Evolutionary conservation across 2,797 vertebrate genomes (phyloP), one percentile per base, ranked within the genome.

Genomic region (Rallus crepitans): DNA sequence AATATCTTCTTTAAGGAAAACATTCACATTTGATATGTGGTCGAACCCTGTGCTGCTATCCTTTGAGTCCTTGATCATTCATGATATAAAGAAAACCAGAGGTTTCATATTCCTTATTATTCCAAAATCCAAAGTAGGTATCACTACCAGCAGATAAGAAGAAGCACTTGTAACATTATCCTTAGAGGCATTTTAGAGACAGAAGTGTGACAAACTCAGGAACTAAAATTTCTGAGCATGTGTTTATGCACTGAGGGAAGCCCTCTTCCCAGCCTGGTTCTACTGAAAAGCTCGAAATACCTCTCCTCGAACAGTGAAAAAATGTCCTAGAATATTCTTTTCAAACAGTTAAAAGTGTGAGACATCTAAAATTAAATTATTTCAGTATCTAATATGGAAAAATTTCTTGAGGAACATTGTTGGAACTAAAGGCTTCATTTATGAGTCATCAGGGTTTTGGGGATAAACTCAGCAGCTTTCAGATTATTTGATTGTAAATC

Each of bases 61-160:
- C 24, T 69, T 33, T 70, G 16, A 33, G 12, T 75, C 78, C 88
- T 72, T 55, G 23, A n/a, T 15, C 28, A 35, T 69, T 45, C 50
- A 53, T n/a, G 45, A 47, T 70, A 23, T 48, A 33, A 82, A 56
- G 39, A 71, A 39, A 21, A 18, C 9, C 21, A 61, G 13, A 69
- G 85, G 47, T 15, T 50, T 84, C 64, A 45, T 40, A 65, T 85
- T 66, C 37, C 24, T 95, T 91, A 55, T 20, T 87, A 79, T 60
- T 90, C 42, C n/a, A 89, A 76, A 91, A 84, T 93, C 83, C 45
- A 73, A 93, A 79, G 61, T 87, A 92, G 65, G 20, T 87, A 68
- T 89, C 28, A 63, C 52, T 83, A 71, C 6, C 57, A 93, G 88
- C 65, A 76, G 53, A 82, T 90, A 94, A 15, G 33, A 86, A 73